Percentiles rank a stretch among this genome's conserved stretches.
Evolutionary conservation across 2,888 invertebrate species (phyloP).

Genomic region (Tinea semifulvella): DNA sequence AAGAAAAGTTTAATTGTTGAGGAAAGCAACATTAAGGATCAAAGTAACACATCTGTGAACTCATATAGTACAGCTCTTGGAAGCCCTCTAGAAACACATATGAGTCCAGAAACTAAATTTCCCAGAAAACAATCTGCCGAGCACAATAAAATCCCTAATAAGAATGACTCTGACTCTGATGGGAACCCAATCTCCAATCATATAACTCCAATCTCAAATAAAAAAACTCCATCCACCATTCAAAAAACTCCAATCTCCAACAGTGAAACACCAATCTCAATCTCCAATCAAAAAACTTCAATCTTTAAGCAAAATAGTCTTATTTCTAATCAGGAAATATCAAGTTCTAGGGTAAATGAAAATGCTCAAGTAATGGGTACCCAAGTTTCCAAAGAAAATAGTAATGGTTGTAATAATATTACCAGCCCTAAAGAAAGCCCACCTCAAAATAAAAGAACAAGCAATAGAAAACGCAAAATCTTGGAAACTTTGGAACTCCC

Average conservation of each 20-base stretch:
- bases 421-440: no score
- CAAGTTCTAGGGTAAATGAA: background rate
- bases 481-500: no score
- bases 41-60: conserved; percentile 34
- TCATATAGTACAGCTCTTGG: conserved; percentile 51
- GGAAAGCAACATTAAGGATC: conserved; percentile 14
- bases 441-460: no score
- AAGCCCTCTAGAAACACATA: conserved; percentile 29
- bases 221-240: no score
- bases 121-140: background rate
- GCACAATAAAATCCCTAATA: no score
- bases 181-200: background rate
- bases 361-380: background rate
- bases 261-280: background rate
- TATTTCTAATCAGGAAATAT: no score
- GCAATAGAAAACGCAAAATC: no score
- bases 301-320: no score
- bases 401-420: background rate
- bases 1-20: conserved; percentile 18
- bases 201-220: background rate
- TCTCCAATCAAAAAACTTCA: background rate
- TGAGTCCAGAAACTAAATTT: background rate
- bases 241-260: background rate
- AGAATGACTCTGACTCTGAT: no score
- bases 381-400: background rate